Evolutionary conservation across 2,797 vertebrate species (phyloP), one percentile per base, ranked within the genome.

Genomic region (Nothura maculosa): DNA sequence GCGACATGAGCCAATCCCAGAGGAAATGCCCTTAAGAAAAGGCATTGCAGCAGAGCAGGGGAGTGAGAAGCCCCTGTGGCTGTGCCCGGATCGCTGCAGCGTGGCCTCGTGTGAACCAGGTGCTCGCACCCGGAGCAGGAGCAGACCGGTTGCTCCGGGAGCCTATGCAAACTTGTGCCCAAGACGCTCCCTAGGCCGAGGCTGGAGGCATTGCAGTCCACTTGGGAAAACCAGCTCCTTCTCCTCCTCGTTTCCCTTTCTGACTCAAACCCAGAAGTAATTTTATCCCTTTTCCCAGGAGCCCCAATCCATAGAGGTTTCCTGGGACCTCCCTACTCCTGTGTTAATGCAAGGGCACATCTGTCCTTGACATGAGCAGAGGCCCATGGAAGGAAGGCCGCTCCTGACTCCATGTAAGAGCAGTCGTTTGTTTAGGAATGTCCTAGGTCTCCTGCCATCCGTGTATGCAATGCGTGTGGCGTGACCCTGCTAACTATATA

Each of bases 101-200:
- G 9, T 0, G 0, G 54, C 60, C 60, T 90, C 2, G 0, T 87
- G 85, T 92, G 87, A 95, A 87, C 12, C 0, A 17, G 22, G 47
- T 45, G 14, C 67, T 78, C 2, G 1, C 81, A 57, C 30, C 70
- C 72, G 68, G 30, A 84, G 55, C 80, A 4, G 21, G 63, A 81
- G 83, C 82, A 80, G 92, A 85, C 88, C 80, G 89, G 74, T 94
- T 94, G 55, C 60, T 88, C 77, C 27, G 52, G 83, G 40, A 87
- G 54, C 61, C 83, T 91, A 93, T 92, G 96, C 95, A 95, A 92
- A 95, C 68, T 92, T 30, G 17, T 64, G 72, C 81, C 57, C 61
- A 89, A 68, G 93, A 91, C 69, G 60, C 85, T 95, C 73, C 57
- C 45, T 2, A 2, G 62, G 25, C 75, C 50, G 62, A 66, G 54